Evolutionary conservation across 1,140 invertebrate species (phyloP).

Genomic region (Oncopeltus fasciatus): DNA sequence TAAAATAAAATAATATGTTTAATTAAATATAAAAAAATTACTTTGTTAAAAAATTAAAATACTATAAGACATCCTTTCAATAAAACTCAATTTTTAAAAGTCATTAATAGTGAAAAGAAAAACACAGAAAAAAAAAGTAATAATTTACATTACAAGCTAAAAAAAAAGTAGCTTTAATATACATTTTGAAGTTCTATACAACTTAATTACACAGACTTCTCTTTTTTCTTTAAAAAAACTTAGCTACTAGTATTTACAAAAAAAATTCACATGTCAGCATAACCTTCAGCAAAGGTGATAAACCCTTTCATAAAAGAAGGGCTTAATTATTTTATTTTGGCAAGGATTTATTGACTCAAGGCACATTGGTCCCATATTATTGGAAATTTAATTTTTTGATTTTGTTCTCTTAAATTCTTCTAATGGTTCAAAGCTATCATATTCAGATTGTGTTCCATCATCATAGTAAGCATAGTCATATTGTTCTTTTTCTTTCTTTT

Average conservation of each 20-base stretch:
- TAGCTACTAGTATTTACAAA: conserved; percentile 5
- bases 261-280: not conserved
- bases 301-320: not conserved
- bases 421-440: conserved; percentile 24
- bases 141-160: too few species aligned
- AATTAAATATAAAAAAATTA: too few species aligned
- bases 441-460: conserved; percentile 22
- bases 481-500: conserved; percentile 21
- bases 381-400: conserved; percentile 13
- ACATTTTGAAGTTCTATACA: not conserved
- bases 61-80: too few species aligned
- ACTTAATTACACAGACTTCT: not conserved
- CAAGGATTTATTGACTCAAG: not conserved
- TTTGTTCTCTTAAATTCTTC: conserved; percentile 25
- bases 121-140: too few species aligned
- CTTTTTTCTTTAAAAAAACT: too few species aligned
- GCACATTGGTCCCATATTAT: not conserved
- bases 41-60: too few species aligned
- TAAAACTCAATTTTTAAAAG: too few species aligned
- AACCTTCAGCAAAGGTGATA: not conserved
- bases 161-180: not conserved
- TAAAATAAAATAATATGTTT: too few species aligned
- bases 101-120: too few species aligned
- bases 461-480: conserved; percentile 28
- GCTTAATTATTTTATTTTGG: not conserved